These are phyloP conservation scores for Parnassius glacialis DNA, from an alignment of 2,888 invertebrate species.

Conservation along the genomic window DNA sequence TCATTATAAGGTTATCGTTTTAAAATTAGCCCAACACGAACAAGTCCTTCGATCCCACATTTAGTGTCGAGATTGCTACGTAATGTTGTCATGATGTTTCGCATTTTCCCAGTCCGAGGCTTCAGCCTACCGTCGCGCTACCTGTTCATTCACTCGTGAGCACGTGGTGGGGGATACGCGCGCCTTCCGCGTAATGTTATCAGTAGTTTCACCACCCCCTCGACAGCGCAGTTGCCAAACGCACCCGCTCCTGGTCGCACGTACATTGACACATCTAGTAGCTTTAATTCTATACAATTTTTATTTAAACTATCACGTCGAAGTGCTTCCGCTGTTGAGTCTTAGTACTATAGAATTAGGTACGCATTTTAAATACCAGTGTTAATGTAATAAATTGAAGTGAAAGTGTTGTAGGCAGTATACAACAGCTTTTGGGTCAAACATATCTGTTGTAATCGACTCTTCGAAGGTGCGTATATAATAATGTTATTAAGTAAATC, in stretches of 20 bases:
- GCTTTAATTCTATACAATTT: constrained; percentile 38
- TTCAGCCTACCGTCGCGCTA: constrained; percentile 63
- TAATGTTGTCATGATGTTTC: constrained; percentile 31
- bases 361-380: constrained; percentile 23
- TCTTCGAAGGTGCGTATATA: constrained; percentile 40
- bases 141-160: constrained; percentile 69
- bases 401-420: constrained; percentile 39
- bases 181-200: constrained; percentile 79
- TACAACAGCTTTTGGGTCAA: constrained; percentile 35
- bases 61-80: constrained; percentile 12
- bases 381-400: constrained; percentile 34
- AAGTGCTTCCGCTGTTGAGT: constrained; percentile 35
- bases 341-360: constrained; percentile 4
- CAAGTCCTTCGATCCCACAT: not conserved
- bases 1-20: constrained; percentile 2
- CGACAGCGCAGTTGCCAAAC: constrained; percentile 74
- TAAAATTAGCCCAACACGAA: constrained; percentile 2
- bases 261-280: constrained; percentile 67
- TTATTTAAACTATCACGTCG: constrained; percentile 14
- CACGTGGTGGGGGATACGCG: constrained; percentile 64
- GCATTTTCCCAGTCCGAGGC: constrained; percentile 46
- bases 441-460: constrained; percentile 34
- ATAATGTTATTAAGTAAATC: constrained; percentile 30
- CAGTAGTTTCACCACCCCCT: constrained; percentile 79
- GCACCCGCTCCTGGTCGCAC: constrained; percentile 76